Evolutionary conservation across 2,113 vertebrate species (phyloP).

Genomic region (Eidolon helvum): DNA sequence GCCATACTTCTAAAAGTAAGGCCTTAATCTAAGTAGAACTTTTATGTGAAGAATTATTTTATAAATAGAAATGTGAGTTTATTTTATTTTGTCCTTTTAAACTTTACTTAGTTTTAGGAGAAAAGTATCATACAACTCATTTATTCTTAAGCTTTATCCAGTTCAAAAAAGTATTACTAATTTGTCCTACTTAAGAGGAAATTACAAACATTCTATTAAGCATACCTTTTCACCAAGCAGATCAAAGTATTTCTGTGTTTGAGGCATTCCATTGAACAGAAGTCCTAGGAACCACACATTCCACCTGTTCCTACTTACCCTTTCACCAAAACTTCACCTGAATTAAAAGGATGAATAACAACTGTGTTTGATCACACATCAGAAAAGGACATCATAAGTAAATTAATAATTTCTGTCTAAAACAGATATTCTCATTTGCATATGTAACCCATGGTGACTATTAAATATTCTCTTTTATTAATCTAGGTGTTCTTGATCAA

Average conservation of each 20-base stretch:
- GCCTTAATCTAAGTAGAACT: background rate
- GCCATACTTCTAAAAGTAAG: background rate
- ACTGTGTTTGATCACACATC: constrained; percentile 46
- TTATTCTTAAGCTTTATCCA: background rate
- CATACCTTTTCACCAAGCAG: background rate
- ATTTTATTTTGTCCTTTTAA: background rate
- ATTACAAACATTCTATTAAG: background rate
- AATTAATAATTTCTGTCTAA: constrained; percentile 39
- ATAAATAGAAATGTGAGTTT: background rate
- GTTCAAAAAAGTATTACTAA: background rate
- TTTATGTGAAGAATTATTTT: background rate
- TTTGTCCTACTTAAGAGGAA: background rate
- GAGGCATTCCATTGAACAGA: background rate
- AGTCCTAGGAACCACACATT: background rate
- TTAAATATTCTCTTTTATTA: constrained; percentile 62
- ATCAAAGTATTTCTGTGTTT: constrained; percentile 20
- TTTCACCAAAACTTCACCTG: background rate
- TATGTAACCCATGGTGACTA: constrained; percentile 20
- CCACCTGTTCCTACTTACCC: background rate
- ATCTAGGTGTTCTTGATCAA: constrained; percentile 1
- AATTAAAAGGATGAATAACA: background rate
- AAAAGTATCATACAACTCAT: background rate
- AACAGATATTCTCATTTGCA: constrained; percentile 46
- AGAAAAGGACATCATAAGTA: constrained; percentile 22
- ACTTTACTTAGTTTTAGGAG: background rate